These are phyloP conservation scores for Dicranocentrus wangi DNA, from an alignment of 2,888 invertebrate genomes.

Conservation along the genomic window DNA sequence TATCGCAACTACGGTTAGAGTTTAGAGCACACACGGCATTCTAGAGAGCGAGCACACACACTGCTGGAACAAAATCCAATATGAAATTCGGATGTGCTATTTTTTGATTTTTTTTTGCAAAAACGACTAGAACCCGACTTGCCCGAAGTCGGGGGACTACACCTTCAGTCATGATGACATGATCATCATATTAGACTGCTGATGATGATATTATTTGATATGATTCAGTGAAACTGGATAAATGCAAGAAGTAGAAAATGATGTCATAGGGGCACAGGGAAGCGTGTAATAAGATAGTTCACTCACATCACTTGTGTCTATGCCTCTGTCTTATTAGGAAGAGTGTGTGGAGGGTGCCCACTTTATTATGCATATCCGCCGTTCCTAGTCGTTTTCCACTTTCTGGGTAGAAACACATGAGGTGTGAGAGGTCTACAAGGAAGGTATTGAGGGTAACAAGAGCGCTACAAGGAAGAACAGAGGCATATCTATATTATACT, in stretches of 20 bases:
- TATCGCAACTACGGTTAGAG: no score
- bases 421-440: no score
- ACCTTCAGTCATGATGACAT: background rate
- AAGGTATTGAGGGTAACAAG: no score
- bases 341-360: no score
- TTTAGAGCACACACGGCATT: no score
- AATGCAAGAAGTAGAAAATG: background rate
- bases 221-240: constrained; percentile 26
- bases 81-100: constrained; percentile 1
- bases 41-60: no score
- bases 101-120: constrained; percentile 18
- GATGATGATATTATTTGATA: background rate
- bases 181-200: constrained; percentile 11
- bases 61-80: no score
- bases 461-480: no score
- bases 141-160: background rate
- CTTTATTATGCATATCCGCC: constrained; percentile 1
- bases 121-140: background rate
- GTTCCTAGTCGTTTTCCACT: background rate
- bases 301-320: background rate
- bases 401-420: background rate
- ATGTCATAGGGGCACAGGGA: background rate
- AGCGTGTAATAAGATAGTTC: background rate
- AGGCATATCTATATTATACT: no score
- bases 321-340: background rate